Percentiles rank a stretch among this genome's conserved stretches.
Conservation (phyloP, 2,888 invertebrate genomes). For the Sisyra nigra region DNA sequence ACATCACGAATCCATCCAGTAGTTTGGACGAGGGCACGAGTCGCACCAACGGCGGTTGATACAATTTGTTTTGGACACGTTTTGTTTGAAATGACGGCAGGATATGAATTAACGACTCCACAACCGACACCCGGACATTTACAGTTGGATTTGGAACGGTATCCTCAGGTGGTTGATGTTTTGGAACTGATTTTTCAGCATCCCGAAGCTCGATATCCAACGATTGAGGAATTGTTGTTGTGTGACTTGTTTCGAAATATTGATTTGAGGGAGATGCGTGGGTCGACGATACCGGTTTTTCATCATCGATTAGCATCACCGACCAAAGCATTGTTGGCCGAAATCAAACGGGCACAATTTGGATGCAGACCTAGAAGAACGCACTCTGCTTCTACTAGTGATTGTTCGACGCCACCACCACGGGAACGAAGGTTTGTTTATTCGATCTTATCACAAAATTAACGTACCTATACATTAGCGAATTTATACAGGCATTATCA, state of each 20-base stretch:
- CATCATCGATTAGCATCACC: conserved; percentile 18
- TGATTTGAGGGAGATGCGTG: conserved; percentile 74
- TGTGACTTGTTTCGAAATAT: conserved; percentile 79
- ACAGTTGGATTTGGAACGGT: conserved; percentile 47
- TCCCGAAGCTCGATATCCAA: conserved; percentile 45
- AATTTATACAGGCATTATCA: background rate
- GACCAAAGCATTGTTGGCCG: conserved; percentile 22
- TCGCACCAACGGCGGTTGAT: conserved; percentile 37
- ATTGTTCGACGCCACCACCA: conserved; percentile 20
- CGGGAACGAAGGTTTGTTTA: conserved; percentile 21
- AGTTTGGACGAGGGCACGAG: conserved; percentile 30
- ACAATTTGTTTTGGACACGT: conserved; percentile 66
- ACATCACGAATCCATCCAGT: conserved; percentile 39
- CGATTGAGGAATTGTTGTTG: conserved; percentile 61
- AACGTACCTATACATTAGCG: background rate
- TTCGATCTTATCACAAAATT: too few species aligned
- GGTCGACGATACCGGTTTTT: conserved; percentile 56
- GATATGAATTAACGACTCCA: conserved; percentile 60
- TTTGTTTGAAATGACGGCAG: conserved; percentile 84
- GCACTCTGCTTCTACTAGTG: conserved; percentile 12
- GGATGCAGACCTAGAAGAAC: conserved; percentile 8
- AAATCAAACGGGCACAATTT: conserved; percentile 5
- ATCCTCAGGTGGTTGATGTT: conserved; percentile 63
- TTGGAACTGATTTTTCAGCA: conserved; percentile 63
- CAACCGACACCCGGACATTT: conserved; percentile 58